phyloP scores from a whole-genome alignment of 2,888 invertebrate genomes.

The Dryocosmus kuriphilus region DNA sequence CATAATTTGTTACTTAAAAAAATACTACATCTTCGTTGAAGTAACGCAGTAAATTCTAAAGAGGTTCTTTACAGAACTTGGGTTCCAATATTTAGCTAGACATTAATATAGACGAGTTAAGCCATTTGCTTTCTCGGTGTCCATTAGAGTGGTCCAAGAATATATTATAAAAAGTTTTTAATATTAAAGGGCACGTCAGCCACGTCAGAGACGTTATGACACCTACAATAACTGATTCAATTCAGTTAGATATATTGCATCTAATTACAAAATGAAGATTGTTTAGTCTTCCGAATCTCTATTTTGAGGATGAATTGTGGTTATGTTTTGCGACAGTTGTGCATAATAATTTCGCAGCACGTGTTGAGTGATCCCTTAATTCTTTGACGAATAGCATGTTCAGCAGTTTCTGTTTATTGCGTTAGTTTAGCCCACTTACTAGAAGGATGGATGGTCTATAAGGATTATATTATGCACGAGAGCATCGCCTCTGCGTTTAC shows the following conservation, averaged over 20 bases:
- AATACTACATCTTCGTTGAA: not conserved
- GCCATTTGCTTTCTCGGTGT: no score
- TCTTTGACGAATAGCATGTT: constrained; percentile 36
- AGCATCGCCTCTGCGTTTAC: constrained; percentile 60
- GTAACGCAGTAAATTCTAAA: not conserved
- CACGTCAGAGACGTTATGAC: no score
- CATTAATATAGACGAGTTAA: not conserved
- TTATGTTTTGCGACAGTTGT: constrained; percentile 22
- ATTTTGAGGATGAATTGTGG: constrained; percentile 20
- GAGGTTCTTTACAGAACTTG: not conserved
- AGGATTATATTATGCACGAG: constrained; percentile 39
- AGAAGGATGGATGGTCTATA: constrained; percentile 34
- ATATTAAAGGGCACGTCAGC: no score
- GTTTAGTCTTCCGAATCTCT: not conserved
- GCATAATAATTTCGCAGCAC: constrained; percentile 33
- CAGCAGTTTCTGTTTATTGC: constrained; percentile 33
- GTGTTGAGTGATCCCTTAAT: constrained; percentile 36
- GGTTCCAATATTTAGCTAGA: not conserved
- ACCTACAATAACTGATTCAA: no score
- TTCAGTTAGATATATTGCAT: not conserved
- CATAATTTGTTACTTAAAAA: constrained; percentile 1
- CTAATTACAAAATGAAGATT: not conserved
- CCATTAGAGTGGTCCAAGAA: no score
- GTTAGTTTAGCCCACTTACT: constrained; percentile 40
- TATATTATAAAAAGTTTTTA: no score